A percentile compares a stretch with the other conserved stretches of the same genome.
phyloP scores from a whole-genome alignment of 1,140 invertebrate species.

The Oryctes rhinoceros region DNA sequence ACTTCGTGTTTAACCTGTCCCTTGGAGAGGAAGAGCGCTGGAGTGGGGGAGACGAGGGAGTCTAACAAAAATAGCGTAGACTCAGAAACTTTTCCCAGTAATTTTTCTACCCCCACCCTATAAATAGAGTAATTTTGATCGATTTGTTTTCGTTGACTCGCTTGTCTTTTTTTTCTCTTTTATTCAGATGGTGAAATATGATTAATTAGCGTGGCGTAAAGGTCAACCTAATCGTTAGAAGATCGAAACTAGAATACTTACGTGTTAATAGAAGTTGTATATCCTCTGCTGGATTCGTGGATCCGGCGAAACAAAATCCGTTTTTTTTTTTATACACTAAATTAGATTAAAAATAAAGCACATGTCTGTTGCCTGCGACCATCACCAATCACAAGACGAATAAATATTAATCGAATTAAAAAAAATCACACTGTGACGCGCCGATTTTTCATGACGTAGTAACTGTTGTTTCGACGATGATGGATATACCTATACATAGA shows the following conservation, averaged over 20 bases:
- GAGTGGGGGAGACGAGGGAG: neutral
- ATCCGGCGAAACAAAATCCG: constrained; percentile 1
- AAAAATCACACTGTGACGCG: constrained; percentile 7
- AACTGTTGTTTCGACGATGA: neutral
- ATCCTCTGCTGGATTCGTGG: neutral
- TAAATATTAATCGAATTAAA: neutral
- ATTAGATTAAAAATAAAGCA: constrained; percentile 19
- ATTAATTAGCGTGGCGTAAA: neutral
- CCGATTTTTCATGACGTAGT: constrained; percentile 10
- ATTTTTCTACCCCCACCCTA: constrained; percentile 13
- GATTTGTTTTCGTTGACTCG: constrained; percentile 10
- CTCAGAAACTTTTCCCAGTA: constrained; percentile 20
- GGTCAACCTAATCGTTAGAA: neutral
- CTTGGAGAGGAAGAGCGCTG: neutral
- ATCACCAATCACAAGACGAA: constrained; percentile 26
- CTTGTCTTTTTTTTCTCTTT: neutral
- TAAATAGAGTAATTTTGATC: constrained; percentile 23
- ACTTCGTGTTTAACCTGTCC: constrained; percentile 35
- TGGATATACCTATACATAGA: neutral
- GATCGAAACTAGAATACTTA: neutral
- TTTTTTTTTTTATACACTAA: constrained; percentile 24
- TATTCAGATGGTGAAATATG: neutral
- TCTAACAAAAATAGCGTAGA: constrained; percentile 30
- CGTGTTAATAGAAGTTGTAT: neutral
- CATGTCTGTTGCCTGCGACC: neutral